Conservation (phyloP, 2,113 vertebrate genomes). For the Trematomus loennbergii region DNA sequence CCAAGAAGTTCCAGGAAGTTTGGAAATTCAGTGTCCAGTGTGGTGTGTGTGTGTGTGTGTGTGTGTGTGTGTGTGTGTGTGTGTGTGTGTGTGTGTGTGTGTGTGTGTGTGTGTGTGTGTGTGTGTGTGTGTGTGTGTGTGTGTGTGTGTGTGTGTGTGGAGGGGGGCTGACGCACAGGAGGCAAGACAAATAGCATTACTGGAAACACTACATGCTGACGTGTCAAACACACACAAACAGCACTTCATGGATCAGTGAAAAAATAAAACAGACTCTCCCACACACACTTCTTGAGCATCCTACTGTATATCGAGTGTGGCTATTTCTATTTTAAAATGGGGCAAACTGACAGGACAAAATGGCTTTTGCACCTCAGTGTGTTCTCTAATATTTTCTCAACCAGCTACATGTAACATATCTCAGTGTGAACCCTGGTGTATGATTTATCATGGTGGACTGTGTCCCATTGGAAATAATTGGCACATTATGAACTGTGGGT, state of each 20-base stretch:
- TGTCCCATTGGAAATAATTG: constrained; percentile 57
- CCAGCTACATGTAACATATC: constrained; percentile 21
- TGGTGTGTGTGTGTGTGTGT: too few species aligned
- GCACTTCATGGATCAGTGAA: constrained; percentile 48
- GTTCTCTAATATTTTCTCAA: constrained; percentile 20
- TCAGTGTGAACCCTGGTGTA: constrained; percentile 19
- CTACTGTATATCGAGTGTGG: background rate
- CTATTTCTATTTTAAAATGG: background rate
- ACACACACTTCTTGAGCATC: constrained; percentile 8
- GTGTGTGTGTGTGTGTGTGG: constrained; percentile 15
- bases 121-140: constrained; percentile 31
- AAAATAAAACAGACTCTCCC: constrained; percentile 35
- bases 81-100: constrained; percentile 38
- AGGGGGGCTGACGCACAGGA: constrained; percentile 63
- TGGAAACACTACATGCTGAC: constrained; percentile 60
- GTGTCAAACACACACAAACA: constrained; percentile 60
- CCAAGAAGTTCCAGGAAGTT: constrained; percentile 80
- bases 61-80: background rate
- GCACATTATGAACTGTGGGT: constrained; percentile 40
- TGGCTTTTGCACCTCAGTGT: constrained; percentile 3
- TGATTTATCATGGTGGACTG: constrained; percentile 43
- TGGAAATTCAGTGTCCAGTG: constrained; percentile 77
- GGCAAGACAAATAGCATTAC: constrained; percentile 65
- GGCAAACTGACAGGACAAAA: constrained; percentile 5
- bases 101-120: constrained; percentile 27